Base-by-base conservation (phyloP, 2,113 vertebrate species). In the Promerops cafer region DNA sequence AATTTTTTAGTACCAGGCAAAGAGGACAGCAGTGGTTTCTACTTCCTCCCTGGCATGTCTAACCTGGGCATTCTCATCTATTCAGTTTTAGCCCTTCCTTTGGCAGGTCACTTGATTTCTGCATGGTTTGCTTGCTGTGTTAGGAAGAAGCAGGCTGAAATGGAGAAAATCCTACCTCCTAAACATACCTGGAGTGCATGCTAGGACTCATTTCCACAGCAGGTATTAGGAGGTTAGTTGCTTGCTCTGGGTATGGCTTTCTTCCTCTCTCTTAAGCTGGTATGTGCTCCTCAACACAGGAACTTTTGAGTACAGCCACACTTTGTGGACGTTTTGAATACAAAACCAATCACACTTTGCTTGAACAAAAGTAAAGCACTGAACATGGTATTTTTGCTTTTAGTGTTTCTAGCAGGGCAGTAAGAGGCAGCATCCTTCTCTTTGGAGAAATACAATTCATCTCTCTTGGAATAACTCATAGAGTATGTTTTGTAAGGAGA, bases 321-420 rank as follows among this genome's bases (percentile, higher is more conserved):
- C 13, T 78, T 63, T 28, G 23, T 37, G 60, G 23, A 20, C 7
- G 1, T 39, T 37, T 78, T 81, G 40, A 59, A 24, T 39, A 24
- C 11, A 89, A 54, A 87, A 66, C 0, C 18, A 68, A 44, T 70
- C 11, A 42, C 1, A 0, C 20, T 87, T 56, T 21, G 10, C 37
- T 63, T 63, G 44, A 85, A 54, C 0, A 0, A 24, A 42, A 75
- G 2, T 53, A 37, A 33, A 4, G 27, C 1, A 2, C 8, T 40
- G 31, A 81, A 61, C 7, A n/a, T 50, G 27, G 4, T 52, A 8
- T 75, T 69, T 35, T 59, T 82, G 10, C 27, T 76, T 75, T 74
- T 47, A 6, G 49, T 76, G 30, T 30, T 92, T 89, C 56, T 49
- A 76, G 20, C n/a, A 56, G 65, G 30, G 24, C 59, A 57, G 2